Evolutionary conservation across 1,140 invertebrate species (phyloP).

Genomic region (Asbolus verrucosus): DNA sequence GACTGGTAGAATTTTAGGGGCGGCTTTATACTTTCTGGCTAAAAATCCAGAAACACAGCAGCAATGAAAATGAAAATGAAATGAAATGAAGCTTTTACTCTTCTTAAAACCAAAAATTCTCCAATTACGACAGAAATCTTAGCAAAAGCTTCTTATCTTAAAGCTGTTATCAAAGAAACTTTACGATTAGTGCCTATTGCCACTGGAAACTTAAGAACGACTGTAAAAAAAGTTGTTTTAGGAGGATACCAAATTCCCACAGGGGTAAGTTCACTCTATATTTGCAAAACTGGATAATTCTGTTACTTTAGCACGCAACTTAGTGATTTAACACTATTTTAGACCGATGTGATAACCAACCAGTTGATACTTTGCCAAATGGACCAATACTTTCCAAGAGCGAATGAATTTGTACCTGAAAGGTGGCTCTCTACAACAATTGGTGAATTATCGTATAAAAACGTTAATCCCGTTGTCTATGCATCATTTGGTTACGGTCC

Average conservation of each 20-base stretch:
- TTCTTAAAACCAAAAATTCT: slow-evolving; percentile 45
- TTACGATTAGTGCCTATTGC: slow-evolving; percentile 70
- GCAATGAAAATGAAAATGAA: too few relatives aligned
- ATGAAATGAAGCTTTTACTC: slow-evolving; percentile 46
- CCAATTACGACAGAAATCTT: slow-evolving; percentile 63
- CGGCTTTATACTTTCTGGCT: slow-evolving; percentile 50
- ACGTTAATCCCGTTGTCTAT: slow-evolving; percentile 41
- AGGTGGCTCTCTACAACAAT: slow-evolving; percentile 42
- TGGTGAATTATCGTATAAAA: slow-evolving; percentile 44
- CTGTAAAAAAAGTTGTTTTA: slow-evolving; percentile 68
- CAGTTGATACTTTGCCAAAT: slow-evolving; percentile 8
- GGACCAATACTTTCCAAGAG: slow-evolving; percentile 38
- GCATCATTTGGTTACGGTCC: slow-evolving; percentile 49
- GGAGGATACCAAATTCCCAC: slow-evolving; percentile 71
- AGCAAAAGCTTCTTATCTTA: slow-evolving; percentile 70
- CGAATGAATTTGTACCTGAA: slow-evolving; percentile 47
- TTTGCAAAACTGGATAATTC: background rate
- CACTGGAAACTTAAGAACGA: slow-evolving; percentile 66
- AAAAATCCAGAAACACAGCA: slow-evolving; percentile 47
- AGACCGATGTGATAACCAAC: slow-evolving; percentile 11
- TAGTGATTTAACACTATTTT: too few relatives aligned
- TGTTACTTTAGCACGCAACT: too few relatives aligned
- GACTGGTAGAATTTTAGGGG: slow-evolving; percentile 45
- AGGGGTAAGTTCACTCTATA: slow-evolving; percentile 63
- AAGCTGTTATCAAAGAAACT: slow-evolving; percentile 75